Conservation (phyloP, 2,113 vertebrate genomes). For the Rhizomys pruinosus region DNA sequence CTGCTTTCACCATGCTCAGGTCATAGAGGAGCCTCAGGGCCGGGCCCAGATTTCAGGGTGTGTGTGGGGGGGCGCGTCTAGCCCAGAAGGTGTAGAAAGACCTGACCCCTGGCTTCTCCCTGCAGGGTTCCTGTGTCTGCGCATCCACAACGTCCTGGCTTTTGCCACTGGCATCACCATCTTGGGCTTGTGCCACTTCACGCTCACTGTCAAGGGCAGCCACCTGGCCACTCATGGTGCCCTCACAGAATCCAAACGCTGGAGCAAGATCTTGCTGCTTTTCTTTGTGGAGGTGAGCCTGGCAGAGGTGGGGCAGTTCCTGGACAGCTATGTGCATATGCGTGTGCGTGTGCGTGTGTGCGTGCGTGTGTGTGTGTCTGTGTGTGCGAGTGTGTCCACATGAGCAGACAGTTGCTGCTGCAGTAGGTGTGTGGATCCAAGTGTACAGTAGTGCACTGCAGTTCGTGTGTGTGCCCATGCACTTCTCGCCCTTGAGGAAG, state of each 20-base stretch:
- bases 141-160: conserved; percentile 82
- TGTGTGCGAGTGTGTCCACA: background rate
- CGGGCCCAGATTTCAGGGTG: background rate
- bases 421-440: background rate
- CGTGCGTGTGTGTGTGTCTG: no score
- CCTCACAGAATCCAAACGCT: conserved; percentile 90
- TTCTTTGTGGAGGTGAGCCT: conserved; percentile 95
- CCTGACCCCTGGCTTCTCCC: accelerated
- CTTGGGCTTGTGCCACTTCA: conserved; percentile 90
- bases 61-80: background rate
- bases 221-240: conserved; percentile 93
- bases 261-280: conserved; percentile 90
- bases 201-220: conserved; percentile 92
- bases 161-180: conserved; percentile 87
- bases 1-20: no score
- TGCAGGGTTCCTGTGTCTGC: conserved; percentile 92
- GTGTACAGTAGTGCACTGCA: background rate
- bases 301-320: background rate
- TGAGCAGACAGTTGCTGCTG: background rate
- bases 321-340: background rate
- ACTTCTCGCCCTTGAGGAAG: background rate
- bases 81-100: background rate
- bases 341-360: background rate
- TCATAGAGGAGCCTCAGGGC: background rate
- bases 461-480: background rate